Percentiles rank a stretch among this genome's conserved stretches.
These are phyloP conservation scores for Luehdorfia chinensis DNA, from an alignment of 1,140 invertebrate species.

Conservation along the genomic window DNA sequence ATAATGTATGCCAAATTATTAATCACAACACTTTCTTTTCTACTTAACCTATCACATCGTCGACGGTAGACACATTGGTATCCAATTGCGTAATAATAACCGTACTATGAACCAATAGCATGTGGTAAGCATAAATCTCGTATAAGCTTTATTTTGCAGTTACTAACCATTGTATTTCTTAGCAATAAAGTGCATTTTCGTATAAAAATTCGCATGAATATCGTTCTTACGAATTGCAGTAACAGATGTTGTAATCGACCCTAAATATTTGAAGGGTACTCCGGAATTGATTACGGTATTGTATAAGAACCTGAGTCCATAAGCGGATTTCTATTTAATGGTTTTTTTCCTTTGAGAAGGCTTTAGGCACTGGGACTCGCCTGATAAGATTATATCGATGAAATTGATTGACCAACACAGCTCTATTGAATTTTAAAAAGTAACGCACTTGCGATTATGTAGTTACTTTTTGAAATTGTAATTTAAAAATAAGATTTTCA, in stretches of 20 bases:
- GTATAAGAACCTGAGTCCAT: slow-evolving; percentile 39
- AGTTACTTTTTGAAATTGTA: too few relatives aligned
- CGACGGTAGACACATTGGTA: neutral
- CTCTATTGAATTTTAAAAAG: too few relatives aligned
- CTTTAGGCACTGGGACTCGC: slow-evolving; percentile 1
- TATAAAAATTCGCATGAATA: neutral
- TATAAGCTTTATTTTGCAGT: slow-evolving; percentile 4
- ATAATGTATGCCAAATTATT: too few relatives aligned
- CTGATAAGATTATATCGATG: slow-evolving; percentile 13
- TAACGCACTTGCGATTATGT: too few relatives aligned
- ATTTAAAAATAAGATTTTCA: too few relatives aligned
- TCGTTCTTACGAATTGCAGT: slow-evolving; percentile 21
- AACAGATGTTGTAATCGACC: slow-evolving; percentile 40
- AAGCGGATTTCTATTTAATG: slow-evolving; percentile 72
- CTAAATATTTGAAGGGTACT: slow-evolving; percentile 51
- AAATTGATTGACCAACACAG: slow-evolving; percentile 13
- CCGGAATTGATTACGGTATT: slow-evolving; percentile 63
- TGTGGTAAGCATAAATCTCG: slow-evolving; percentile 5
- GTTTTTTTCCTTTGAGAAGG: slow-evolving; percentile 34
- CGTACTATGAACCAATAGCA: neutral
- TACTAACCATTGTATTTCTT: neutral
- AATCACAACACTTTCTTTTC: too few relatives aligned
- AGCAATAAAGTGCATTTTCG: slow-evolving; percentile 13
- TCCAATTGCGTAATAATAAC: slow-evolving; percentile 9
- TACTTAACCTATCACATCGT: too few relatives aligned